phyloP scores from a whole-genome alignment of 2,888 invertebrate species.

The Lutraria lutraria region DNA sequence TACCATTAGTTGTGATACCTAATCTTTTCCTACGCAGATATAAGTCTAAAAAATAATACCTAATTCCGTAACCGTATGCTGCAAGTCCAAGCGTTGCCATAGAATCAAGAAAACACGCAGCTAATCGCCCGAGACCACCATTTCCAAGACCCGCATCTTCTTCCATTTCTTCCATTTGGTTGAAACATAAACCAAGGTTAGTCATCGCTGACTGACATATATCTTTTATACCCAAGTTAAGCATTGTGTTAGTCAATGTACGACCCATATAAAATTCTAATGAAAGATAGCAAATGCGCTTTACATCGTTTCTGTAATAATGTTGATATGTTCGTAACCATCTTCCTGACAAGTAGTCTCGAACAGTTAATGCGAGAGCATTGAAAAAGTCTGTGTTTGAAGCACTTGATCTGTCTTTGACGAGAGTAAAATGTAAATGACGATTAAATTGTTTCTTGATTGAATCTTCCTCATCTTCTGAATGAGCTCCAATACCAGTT shows the following conservation, averaged over 20 bases:
- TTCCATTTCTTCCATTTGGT: slow-evolving; percentile 97
- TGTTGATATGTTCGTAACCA: slow-evolving; percentile 71
- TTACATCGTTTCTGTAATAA: slow-evolving; percentile 65
- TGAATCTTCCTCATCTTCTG: slow-evolving; percentile 54
- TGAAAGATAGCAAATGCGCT: slow-evolving; percentile 65
- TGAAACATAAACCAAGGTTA: slow-evolving; percentile 97
- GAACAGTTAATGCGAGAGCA: slow-evolving; percentile 66
- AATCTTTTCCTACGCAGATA: too few relatives aligned
- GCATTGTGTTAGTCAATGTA: slow-evolving; percentile 95
- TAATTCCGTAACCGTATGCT: slow-evolving; percentile 98
- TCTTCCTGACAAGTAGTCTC: slow-evolving; percentile 65
- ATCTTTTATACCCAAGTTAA: slow-evolving; percentile 98
- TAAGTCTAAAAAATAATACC: slow-evolving; percentile 88
- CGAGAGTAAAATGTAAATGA: slow-evolving; percentile 71
- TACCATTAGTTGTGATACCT: too few relatives aligned
- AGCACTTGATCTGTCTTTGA: slow-evolving; percentile 66
- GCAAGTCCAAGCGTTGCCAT: slow-evolving; percentile 99
- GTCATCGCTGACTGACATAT: slow-evolving; percentile 99
- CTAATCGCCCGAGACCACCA: slow-evolving; percentile 97
- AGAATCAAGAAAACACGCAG: slow-evolving; percentile 98
- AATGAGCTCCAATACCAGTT: slow-evolving; percentile 57
- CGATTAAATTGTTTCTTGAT: slow-evolving; percentile 68
- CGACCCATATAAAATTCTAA: slow-evolving; percentile 71
- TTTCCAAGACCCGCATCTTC: slow-evolving; percentile 99
- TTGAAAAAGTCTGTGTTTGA: slow-evolving; percentile 62